phyloP scores from a whole-genome alignment of 2,888 invertebrate species.

The Folsomia candida region DNA sequence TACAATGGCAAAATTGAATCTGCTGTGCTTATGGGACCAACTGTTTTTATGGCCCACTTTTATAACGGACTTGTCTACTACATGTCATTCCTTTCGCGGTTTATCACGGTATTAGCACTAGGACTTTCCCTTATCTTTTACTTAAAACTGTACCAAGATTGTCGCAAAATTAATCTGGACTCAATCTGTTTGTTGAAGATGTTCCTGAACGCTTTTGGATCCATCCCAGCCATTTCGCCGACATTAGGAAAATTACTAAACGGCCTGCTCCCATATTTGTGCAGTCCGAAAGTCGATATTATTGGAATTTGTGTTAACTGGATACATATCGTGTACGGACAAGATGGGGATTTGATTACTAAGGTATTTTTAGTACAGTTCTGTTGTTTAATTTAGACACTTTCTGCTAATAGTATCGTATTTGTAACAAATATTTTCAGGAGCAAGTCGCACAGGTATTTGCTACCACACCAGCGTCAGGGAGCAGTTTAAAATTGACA shows the following conservation, averaged over 20 bases:
- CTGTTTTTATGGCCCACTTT: slow-evolving; percentile 21
- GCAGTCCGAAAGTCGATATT: slow-evolving; percentile 27
- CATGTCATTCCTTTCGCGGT: not conserved
- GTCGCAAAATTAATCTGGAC: too few species aligned
- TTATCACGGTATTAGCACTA: slow-evolving; percentile 11
- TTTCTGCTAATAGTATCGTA: not conserved
- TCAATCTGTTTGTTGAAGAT: not conserved
- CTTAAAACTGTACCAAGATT: not conserved
- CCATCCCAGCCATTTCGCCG: slow-evolving; percentile 8
- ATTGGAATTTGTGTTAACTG: slow-evolving; percentile 26
- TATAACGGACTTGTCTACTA: slow-evolving; percentile 21
- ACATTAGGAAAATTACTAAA: slow-evolving; percentile 18
- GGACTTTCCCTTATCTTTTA: not conserved
- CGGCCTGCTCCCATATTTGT: slow-evolving; percentile 25
- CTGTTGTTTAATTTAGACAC: not conserved
- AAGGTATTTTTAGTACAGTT: slow-evolving; percentile 8
- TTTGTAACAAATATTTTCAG: too few species aligned
- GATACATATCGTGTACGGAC: slow-evolving; percentile 14
- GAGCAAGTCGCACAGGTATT: slow-evolving; percentile 25
- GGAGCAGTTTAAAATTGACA: too few species aligned
- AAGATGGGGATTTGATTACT: slow-evolving; percentile 27
- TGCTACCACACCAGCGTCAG: too few species aligned
- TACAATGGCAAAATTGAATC: slow-evolving; percentile 24
- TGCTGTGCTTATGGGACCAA: slow-evolving; percentile 29
- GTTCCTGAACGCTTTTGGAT: slow-evolving; percentile 13